Conservation (phyloP, 2,888 invertebrate species). For the Salticus scenicus region DNA sequence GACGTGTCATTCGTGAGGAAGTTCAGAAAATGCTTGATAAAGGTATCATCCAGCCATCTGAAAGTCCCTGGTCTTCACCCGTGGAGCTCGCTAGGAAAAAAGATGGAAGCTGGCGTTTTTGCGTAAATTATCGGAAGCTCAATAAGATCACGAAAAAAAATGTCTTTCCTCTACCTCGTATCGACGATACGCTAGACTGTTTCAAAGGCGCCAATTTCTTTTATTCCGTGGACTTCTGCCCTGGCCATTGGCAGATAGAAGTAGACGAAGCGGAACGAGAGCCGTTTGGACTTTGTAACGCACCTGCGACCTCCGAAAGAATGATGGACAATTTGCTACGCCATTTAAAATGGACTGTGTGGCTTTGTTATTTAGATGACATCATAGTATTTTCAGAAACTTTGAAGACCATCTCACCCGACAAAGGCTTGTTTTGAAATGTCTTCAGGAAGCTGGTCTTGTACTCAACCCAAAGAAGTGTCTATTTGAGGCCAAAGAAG, state of each 20-base stretch:
- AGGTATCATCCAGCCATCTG: too few species aligned
- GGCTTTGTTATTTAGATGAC: constrained; percentile 72
- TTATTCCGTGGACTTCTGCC: background rate
- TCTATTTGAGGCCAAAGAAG: constrained; percentile 50
- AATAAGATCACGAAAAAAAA: background rate
- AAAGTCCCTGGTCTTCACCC: too few species aligned
- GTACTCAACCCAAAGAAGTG: constrained; percentile 71
- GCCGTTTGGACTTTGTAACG: constrained; percentile 73
- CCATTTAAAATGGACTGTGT: constrained; percentile 64
- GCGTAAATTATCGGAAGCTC: too few species aligned
- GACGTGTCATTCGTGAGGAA: too few species aligned
- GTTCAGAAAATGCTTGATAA: too few species aligned
- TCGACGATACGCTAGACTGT: background rate
- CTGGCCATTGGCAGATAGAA: background rate
- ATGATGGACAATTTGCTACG: constrained; percentile 72
- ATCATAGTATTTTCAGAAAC: constrained; percentile 69
- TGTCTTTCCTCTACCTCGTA: background rate
- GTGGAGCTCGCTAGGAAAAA: too few species aligned
- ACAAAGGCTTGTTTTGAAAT: constrained; percentile 59
- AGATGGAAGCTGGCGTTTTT: too few species aligned
- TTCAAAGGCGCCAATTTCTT: background rate
- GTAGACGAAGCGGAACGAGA: background rate
- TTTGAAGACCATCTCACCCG: constrained; percentile 66
- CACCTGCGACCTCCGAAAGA: constrained; percentile 72
- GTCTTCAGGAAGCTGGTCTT: constrained; percentile 66